These are phyloP conservation scores for Spilarctia lutea DNA, from an alignment of 2,888 invertebrate genomes.

Conservation along the genomic window DNA sequence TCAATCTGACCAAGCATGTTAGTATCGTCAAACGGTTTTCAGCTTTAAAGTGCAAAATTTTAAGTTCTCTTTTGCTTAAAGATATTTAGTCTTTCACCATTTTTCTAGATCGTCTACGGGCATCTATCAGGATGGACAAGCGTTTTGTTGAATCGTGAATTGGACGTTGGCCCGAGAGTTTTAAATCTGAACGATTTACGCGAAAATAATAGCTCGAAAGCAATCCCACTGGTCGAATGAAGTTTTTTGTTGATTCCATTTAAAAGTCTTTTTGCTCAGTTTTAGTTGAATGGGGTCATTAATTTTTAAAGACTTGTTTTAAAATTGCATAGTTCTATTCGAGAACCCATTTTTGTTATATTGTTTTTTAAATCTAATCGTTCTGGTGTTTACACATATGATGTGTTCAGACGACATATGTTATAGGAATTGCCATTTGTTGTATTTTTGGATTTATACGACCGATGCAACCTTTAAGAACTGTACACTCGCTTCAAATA, in stretches of 20 bases:
- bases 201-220: constrained; percentile 75
- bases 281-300: constrained; percentile 24
- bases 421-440: neutral
- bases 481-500: too few relatives aligned
- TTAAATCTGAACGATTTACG: constrained; percentile 82
- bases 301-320: neutral
- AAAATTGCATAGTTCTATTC: neutral
- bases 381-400: neutral
- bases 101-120: constrained; percentile 63
- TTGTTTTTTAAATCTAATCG: too few relatives aligned
- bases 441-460: too few relatives aligned
- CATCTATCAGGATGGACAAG: constrained; percentile 84
- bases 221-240: constrained; percentile 64
- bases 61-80: constrained; percentile 48
- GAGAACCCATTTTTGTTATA: neutral
- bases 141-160: constrained; percentile 82
- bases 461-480: too few relatives aligned
- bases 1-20: constrained; percentile 64
- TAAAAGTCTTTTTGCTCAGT: constrained; percentile 40
- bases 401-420: neutral
- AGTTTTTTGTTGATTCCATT: constrained; percentile 56
- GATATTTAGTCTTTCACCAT: constrained; percentile 34
- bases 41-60: constrained; percentile 16
- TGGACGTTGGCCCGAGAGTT: constrained; percentile 76
- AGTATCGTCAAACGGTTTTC: constrained; percentile 38